Percentiles rank a stretch among this genome's conserved stretches.
phyloP scores from a whole-genome alignment of 2,113 vertebrate species.

The Lycocorax pyrrhopterus region DNA sequence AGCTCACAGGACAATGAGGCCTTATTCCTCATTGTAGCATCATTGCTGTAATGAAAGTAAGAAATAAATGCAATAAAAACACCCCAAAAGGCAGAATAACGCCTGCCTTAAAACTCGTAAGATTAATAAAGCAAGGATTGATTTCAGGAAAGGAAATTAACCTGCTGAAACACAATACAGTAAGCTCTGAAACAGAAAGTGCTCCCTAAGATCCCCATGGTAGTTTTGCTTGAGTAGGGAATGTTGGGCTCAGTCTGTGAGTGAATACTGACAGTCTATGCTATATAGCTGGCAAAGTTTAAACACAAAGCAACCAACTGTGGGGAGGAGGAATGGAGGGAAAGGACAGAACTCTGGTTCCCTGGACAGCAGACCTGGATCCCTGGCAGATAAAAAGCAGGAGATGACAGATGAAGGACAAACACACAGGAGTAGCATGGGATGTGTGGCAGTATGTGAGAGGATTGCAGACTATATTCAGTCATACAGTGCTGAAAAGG shows the following conservation, averaged over 20 bases:
- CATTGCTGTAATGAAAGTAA: not conserved
- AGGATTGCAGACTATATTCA: not conserved
- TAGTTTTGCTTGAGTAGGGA: not conserved
- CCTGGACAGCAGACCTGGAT: not conserved
- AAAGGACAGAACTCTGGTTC: not conserved
- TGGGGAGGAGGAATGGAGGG: not conserved
- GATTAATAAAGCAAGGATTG: slow-evolving; percentile 36
- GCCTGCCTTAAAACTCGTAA: not conserved
- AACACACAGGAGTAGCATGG: not conserved
- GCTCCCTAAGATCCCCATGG: not conserved
- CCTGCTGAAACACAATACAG: not conserved
- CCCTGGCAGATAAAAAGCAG: not conserved
- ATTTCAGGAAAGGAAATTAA: slow-evolving; percentile 41
- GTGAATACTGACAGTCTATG: not conserved
- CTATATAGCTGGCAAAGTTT: not conserved
- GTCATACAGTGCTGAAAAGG: not conserved
- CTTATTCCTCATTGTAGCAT: not conserved
- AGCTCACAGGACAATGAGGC: not conserved
- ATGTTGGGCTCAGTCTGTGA: not conserved
- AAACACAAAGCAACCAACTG: not conserved
- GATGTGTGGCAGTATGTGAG: not conserved
- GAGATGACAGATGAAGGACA: not conserved
- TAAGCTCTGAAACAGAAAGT: not conserved
- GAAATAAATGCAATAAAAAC: slow-evolving; percentile 22
- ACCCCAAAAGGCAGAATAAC: not conserved